Evolutionary conservation across 2,113 vertebrate genomes (phyloP).

Genomic region (Bufo gargarizans): DNA sequence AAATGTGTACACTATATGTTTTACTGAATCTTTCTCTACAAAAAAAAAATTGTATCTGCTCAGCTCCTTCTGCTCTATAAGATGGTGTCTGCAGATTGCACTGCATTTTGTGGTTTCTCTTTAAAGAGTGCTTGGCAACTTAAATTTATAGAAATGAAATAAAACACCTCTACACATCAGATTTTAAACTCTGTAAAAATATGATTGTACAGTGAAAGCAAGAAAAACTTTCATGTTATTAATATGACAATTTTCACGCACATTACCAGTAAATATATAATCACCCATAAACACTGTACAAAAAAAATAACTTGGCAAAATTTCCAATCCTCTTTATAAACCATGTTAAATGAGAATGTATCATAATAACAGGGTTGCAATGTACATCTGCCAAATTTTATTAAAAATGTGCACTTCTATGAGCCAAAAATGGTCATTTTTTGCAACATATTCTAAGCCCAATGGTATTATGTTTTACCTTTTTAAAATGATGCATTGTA

Average conservation of each 20-base stretch:
- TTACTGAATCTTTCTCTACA: too few relatives aligned
- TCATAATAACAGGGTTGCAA: slow-evolving; percentile 23
- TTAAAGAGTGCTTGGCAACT: too few relatives aligned
- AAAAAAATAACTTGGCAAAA: slow-evolving; percentile 35
- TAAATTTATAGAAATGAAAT: background rate
- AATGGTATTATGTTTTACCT: background rate
- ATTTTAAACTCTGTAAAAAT: too few relatives aligned
- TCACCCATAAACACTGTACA: background rate
- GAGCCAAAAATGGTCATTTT: slow-evolving; percentile 24
- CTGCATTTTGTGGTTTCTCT: too few relatives aligned
- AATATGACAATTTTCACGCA: background rate
- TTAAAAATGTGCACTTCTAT: slow-evolving; percentile 19
- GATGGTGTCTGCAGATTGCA: too few relatives aligned
- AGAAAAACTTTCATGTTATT: background rate
- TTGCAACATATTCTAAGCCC: slow-evolving; percentile 1
- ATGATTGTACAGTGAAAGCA: background rate
- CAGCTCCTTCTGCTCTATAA: too few relatives aligned
- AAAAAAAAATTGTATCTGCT: too few relatives aligned
- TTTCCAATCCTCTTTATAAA: slow-evolving; percentile 8
- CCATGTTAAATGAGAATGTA: slow-evolving; percentile 22
- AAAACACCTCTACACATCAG: background rate
- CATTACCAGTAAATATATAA: background rate
- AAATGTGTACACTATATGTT: too few relatives aligned
- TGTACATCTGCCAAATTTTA: slow-evolving; percentile 3
- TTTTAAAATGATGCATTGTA: background rate